Percentiles rank a stretch among this genome's conserved stretches.
phyloP scores from a whole-genome alignment of 2,797 vertebrate species.

The Schizothorax lantsangensis region DNA sequence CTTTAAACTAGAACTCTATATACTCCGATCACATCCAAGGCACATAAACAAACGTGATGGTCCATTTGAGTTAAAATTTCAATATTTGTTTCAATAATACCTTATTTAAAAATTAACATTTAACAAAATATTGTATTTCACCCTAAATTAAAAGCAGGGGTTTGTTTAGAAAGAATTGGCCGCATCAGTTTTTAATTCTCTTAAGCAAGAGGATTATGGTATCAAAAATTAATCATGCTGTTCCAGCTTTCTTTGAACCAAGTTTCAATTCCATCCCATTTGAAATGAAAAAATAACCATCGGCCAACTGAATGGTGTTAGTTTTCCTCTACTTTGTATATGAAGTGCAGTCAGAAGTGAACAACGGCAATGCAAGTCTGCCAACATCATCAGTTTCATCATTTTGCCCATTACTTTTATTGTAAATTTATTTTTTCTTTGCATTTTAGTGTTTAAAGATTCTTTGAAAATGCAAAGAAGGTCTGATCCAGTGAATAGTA shows the following conservation, averaged over 20 bases:
- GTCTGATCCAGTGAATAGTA: background rate
- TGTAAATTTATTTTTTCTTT: background rate
- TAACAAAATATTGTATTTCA: slow-evolving; percentile 28
- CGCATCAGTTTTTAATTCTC: slow-evolving; percentile 2
- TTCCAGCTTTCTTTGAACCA: slow-evolving; percentile 6
- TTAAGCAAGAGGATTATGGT: slow-evolving; percentile 3
- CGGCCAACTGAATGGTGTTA: background rate
- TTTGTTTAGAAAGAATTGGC: background rate
- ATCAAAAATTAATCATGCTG: background rate
- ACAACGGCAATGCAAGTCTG: too few species aligned
- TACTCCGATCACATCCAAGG: background rate
- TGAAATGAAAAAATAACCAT: background rate
- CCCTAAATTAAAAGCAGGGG: background rate
- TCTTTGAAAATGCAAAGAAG: too few species aligned
- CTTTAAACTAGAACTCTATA: slow-evolving; percentile 16
- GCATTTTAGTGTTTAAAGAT: background rate
- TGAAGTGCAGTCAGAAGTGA: background rate
- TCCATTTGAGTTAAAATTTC: slow-evolving; percentile 39
- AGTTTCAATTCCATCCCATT: background rate
- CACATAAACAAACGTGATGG: slow-evolving; percentile 6
- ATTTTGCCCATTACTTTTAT: background rate
- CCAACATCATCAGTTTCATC: too few species aligned
- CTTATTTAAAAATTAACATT: background rate
- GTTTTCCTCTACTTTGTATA: background rate
- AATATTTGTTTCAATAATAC: background rate